Base-by-base conservation (phyloP, 2,888 invertebrate species). In the Aphrophora alni region DNA sequence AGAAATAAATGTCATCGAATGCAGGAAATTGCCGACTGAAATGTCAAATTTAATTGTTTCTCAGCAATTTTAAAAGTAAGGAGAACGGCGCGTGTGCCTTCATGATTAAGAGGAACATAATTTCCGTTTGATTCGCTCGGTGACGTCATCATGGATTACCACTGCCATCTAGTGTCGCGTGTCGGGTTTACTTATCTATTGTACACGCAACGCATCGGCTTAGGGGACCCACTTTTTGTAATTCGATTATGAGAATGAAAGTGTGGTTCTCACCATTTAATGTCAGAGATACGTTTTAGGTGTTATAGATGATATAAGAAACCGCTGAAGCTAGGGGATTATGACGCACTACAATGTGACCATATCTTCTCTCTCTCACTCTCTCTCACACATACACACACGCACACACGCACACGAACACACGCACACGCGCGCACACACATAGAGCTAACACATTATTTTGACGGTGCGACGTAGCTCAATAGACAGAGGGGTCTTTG, bases 21-120 rank as follows among this genome's bases (percentile, higher is more conserved):
- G 21, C 2, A 59, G 59, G 59, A 59, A 59, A 59, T 59, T 59
- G 10, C 59, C 4, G 21, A 59, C 59, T 59, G 59, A 59, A 59
- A 59, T 59, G 59, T 59, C 59, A 59, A 59, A 59, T n/a, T 59
- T 59, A 59, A 59, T 59, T 59, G 59, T 59, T 59, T 59, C 2
- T 10, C 59, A 14, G 2, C 8, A 4, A 21, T 59, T 59, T 59
- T 59, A 59, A 59, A 59, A 59, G 59, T n/a, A 21, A 59, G 2
- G 59, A n/a, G 59, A 14, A 5, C 59, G 59, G 1, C 1, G 59
- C 21, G 59, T 21, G 21, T n/a, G 21, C 21, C 59, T 4, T 21
- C 59, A 21, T 21, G 59, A 59, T 59, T 59, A 59, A 59, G 12
- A 59, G 59, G 21, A 0, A n/a, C 21, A 59, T 59, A 59, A 59